Percentiles rank a stretch among this genome's conserved stretches.
phyloP scores from a whole-genome alignment of 2,113 vertebrate species.

The Albula glossodonta region DNA sequence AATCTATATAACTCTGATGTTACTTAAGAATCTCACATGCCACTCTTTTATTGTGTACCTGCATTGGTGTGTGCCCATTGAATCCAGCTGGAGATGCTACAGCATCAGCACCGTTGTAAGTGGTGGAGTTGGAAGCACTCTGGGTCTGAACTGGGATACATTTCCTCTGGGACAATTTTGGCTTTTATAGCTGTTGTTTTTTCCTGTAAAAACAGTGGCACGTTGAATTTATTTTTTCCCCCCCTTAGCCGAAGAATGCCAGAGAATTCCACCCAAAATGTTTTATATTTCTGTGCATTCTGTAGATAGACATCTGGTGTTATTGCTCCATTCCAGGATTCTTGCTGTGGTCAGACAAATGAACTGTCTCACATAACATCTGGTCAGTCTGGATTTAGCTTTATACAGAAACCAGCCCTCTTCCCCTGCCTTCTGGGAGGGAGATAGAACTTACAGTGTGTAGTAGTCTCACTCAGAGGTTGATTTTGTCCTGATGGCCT shows the following conservation, averaged over 20 bases:
- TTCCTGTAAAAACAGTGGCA: not conserved
- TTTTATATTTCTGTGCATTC: not conserved
- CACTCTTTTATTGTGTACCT: not conserved
- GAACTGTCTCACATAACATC: not conserved
- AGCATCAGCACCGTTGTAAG: not conserved
- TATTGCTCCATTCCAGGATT: not conserved
- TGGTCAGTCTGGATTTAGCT: not conserved
- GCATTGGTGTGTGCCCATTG: not conserved
- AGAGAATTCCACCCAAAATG: not conserved
- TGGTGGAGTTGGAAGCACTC: not conserved
- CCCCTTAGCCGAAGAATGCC: not conserved
- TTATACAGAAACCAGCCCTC: not conserved
- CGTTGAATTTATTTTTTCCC: not conserved
- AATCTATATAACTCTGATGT: too few species aligned
- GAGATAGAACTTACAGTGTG: not conserved
- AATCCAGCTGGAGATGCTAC: not conserved
- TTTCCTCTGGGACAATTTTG: not conserved
- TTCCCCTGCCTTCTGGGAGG: too few species aligned
- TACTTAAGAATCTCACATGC: too few species aligned
- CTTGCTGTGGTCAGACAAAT: not conserved
- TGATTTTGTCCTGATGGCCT: constrained; percentile 35
- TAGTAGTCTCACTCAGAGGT: constrained; percentile 12
- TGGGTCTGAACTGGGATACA: not conserved
- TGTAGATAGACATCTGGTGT: not conserved
- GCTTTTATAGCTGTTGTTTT: not conserved